Conservation (phyloP, 2,888 invertebrate species). For the Erebia epiphron region DNA sequence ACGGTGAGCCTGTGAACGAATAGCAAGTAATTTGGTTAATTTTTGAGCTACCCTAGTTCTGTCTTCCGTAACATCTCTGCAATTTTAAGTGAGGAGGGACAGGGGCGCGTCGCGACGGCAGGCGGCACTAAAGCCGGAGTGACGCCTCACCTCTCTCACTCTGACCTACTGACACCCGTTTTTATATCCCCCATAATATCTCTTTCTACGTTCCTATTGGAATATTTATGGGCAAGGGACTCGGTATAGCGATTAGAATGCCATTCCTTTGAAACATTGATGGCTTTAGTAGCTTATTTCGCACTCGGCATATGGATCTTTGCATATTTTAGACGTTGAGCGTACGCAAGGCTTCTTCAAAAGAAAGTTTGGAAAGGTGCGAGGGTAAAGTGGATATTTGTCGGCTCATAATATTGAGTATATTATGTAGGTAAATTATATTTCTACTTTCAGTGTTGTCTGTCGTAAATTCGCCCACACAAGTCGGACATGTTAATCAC, state of each 20-base stretch:
- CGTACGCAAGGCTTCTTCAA: conserved; percentile 47
- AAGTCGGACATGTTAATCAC: conserved; percentile 45
- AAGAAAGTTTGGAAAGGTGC: conserved; percentile 55
- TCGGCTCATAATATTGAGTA: conserved; percentile 4
- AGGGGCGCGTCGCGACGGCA: conserved; percentile 51
- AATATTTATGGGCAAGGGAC: conserved; percentile 73
- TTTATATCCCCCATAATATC: conserved; percentile 54
- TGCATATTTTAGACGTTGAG: conserved; percentile 66
- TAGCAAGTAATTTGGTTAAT: background rate
- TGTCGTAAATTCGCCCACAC: conserved; percentile 51
- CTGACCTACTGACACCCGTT: conserved; percentile 69
- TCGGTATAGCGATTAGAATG: conserved; percentile 69
- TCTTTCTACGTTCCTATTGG: conserved; percentile 65
- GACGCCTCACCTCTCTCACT: conserved; percentile 52
- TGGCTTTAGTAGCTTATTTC: conserved; percentile 61
- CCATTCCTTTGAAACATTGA: conserved; percentile 68
- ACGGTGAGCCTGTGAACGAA: background rate
- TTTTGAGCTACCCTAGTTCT: background rate
- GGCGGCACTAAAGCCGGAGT: conserved; percentile 62
- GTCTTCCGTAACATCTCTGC: conserved; percentile 49
- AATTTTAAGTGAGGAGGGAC: conserved; percentile 52
- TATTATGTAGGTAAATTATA: background rate
- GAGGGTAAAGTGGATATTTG: conserved; percentile 38
- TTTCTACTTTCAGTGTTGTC: background rate
- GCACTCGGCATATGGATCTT: conserved; percentile 59